Percentiles rank a stretch among this genome's conserved stretches.
phyloP scores from a whole-genome alignment of 1,140 invertebrate genomes.

The Danaus melanippus region DNA sequence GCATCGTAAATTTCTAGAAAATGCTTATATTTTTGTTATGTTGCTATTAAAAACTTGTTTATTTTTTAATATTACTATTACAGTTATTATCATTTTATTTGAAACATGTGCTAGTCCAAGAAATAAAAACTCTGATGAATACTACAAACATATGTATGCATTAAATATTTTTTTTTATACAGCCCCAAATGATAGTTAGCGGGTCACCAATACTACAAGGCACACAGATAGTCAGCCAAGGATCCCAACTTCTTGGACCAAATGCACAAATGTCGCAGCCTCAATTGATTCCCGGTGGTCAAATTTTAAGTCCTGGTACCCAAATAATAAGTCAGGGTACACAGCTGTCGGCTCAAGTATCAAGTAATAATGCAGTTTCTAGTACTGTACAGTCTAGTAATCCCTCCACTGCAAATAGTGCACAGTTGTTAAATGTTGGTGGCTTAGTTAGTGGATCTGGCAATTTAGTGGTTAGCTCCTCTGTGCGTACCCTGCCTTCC shows the following conservation, averaged over 20 bases:
- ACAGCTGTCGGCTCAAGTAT: conserved; percentile 50
- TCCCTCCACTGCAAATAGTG: conserved; percentile 39
- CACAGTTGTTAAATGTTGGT: conserved; percentile 54
- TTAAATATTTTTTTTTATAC: conserved; percentile 23
- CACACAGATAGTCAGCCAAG: conserved; percentile 56
- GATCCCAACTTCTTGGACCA: conserved; percentile 49
- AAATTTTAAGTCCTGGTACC: conserved; percentile 54
- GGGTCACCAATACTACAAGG: conserved; percentile 55
- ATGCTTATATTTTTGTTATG: no score
- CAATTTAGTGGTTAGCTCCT: conserved; percentile 51
- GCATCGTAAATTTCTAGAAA: no score
- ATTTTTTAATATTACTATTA: no score
- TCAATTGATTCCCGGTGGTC: conserved; percentile 51
- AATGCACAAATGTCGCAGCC: conserved; percentile 52
- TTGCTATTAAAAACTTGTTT: no score
- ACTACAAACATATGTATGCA: neutral
- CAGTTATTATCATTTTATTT: no score
- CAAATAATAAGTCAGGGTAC: conserved; percentile 65
- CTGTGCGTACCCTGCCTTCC: conserved; percentile 50
- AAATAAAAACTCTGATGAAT: no score
- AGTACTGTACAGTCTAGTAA: conserved; percentile 43
- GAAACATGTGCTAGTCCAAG: no score
- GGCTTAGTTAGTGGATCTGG: conserved; percentile 47
- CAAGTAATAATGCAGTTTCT: conserved; percentile 33
- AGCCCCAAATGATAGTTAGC: conserved; percentile 62